Evolutionary conservation across 2,113 vertebrate genomes (phyloP), one percentile per base, ranked within the genome.

Genomic region (Lathamus discolor): DNA sequence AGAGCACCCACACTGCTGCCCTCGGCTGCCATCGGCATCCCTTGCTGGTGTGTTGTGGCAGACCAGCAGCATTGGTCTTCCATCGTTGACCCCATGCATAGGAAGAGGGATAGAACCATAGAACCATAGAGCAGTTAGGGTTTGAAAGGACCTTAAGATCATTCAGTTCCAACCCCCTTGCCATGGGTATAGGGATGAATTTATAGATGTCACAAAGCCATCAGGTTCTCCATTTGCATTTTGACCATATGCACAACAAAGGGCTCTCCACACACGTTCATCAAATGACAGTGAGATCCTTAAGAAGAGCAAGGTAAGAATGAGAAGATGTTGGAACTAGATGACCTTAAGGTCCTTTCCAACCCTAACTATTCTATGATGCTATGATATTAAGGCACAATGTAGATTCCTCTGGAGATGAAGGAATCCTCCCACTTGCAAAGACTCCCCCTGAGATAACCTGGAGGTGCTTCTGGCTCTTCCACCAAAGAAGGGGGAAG

Each of bases 401-500:
- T 1, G 2, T 6, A n/a, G 7, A 0, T 39, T 43, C 33, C 57
- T n/a, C 75, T 61, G 57, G 33, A 85, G 29, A 33, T 46, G 9
- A 16, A 76, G 63, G 11, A 82, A 90, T 33, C 57, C 52, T 31
- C 51, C 24, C 25, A 4, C 54, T 80, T 67, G 76, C 41, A 25
- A 25, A 48, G 76, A 18, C 13, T 37, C 66, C 6, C 3, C 2
- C 28, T 12, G 69, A 23, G 25, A 25, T 31, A 85, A 75, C 18
- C 4, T 11, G 0, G 28, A 1, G 2, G 7, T 37, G 28, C 41
- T 52, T n/a, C 8, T 4, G 20, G 19, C 3, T 43, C 52, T 81
- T 27, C 46, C 76, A 37, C 55, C 28, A 4, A 0, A 0, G 37
- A 28, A n/a, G 23, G 41, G 41, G 86, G 68, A 54, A 62, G 24